These are phyloP conservation scores for Nerophis lumbriciformis DNA, from an alignment of 2,113 vertebrate species.

Conservation along the genomic window DNA sequence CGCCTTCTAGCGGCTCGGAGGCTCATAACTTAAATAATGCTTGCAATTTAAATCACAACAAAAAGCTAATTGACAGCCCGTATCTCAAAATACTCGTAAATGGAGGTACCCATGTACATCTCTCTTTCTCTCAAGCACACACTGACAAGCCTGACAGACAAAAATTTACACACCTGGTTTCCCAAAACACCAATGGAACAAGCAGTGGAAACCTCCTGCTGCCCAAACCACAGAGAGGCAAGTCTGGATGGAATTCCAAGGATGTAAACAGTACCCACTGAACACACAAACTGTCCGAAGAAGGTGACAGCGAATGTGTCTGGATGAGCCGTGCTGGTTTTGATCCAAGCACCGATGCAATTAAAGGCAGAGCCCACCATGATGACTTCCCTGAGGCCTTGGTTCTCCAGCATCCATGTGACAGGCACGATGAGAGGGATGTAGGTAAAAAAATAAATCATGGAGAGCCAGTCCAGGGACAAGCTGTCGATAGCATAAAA, in stretches of 20 bases:
- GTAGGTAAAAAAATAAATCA: slow-evolving; percentile 84
- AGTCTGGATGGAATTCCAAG: slow-evolving; percentile 82
- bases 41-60: too few species aligned
- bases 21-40: too few species aligned
- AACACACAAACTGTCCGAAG: slow-evolving; percentile 79
- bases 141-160: slow-evolving; percentile 4
- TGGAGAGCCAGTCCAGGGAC: slow-evolving; percentile 84
- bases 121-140: neutral
- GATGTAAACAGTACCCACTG: slow-evolving; percentile 78
- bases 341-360: slow-evolving; percentile 84
- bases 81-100: too few species aligned
- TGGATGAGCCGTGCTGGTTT: slow-evolving; percentile 74
- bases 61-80: too few species aligned
- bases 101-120: neutral
- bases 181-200: slow-evolving; percentile 84
- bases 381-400: slow-evolving; percentile 76
- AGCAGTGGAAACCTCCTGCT: slow-evolving; percentile 79
- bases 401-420: slow-evolving; percentile 67
- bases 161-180: slow-evolving; percentile 78
- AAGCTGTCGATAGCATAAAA: slow-evolving; percentile 76
- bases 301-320: slow-evolving; percentile 75
- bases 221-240: slow-evolving; percentile 82
- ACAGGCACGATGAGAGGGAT: slow-evolving; percentile 82
- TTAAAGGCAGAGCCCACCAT: slow-evolving; percentile 78
- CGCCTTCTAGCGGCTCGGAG: too few species aligned